Evolutionary conservation across 2,113 vertebrate genomes (phyloP).

Genomic region (Hyaena hyaena): DNA sequence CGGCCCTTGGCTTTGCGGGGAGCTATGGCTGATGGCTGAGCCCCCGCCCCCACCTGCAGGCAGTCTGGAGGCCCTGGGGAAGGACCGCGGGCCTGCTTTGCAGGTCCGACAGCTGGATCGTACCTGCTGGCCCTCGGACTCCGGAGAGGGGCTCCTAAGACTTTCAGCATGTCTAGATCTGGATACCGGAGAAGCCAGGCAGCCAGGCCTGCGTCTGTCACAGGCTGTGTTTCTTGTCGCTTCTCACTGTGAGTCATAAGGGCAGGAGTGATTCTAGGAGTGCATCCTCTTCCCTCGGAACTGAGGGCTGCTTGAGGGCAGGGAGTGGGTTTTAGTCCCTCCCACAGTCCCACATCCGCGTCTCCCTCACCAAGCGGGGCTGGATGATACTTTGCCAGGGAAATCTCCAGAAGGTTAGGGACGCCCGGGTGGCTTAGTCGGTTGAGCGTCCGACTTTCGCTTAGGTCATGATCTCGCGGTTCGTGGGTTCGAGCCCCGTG

Average conservation of each 20-base stretch:
- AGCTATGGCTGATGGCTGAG: not conserved
- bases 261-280: accelerated
- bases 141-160: not conserved
- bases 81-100: not conserved
- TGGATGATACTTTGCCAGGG: not conserved
- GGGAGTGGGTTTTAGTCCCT: not conserved
- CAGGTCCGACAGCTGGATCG: not conserved
- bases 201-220: not conserved
- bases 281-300: not conserved
- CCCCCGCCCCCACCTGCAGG: accelerated
- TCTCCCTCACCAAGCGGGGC: not conserved
- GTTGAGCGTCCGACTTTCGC: too few species aligned
- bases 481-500: too few species aligned
- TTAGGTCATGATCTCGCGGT: too few species aligned
- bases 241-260: too few species aligned
- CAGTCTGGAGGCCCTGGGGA: not conserved
- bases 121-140: not conserved
- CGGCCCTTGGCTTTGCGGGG: not conserved
- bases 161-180: not conserved
- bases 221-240: not conserved
- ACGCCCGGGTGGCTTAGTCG: too few species aligned
- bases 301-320: not conserved
- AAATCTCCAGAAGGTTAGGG: not conserved
- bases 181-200: not conserved
- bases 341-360: not conserved